Conservation (phyloP, 2,113 vertebrate genomes). For the Bostrychus sinensis region DNA sequence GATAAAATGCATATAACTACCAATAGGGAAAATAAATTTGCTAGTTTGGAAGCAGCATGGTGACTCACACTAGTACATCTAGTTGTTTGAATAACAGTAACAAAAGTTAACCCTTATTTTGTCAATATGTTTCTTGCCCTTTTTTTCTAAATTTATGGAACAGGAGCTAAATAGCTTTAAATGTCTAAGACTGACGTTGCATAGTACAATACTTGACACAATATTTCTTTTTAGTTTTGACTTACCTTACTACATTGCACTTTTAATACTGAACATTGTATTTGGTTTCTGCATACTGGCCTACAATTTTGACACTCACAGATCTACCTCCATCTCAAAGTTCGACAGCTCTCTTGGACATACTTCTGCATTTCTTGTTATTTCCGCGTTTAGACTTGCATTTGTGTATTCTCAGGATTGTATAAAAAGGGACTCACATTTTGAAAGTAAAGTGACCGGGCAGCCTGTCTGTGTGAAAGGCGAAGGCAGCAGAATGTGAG, state of each 20-base stretch:
- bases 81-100: no score
- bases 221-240: no score
- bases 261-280: not conserved
- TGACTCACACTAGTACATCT: no score
- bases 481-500: conserved; percentile 17
- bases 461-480: conserved; percentile 1
- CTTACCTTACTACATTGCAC: not conserved
- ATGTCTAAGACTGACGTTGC: no score
- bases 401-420: not conserved
- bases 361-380: conserved; percentile 17
- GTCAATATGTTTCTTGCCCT: no score
- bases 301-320: conserved; percentile 15
- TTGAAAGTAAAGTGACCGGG: not conserved
- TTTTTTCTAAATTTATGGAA: no score
- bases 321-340: not conserved
- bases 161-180: no score
- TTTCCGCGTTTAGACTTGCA: not conserved
- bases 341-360: not conserved
- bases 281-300: not conserved
- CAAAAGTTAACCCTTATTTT: no score
- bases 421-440: not conserved
- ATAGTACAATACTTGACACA: no score
- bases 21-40: no score
- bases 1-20: no score
- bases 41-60: no score